A percentile compares a stretch with the other conserved stretches of the same genome.
phyloP scores from a whole-genome alignment of 2,797 vertebrate genomes.

The Numenius phaeopus region DNA sequence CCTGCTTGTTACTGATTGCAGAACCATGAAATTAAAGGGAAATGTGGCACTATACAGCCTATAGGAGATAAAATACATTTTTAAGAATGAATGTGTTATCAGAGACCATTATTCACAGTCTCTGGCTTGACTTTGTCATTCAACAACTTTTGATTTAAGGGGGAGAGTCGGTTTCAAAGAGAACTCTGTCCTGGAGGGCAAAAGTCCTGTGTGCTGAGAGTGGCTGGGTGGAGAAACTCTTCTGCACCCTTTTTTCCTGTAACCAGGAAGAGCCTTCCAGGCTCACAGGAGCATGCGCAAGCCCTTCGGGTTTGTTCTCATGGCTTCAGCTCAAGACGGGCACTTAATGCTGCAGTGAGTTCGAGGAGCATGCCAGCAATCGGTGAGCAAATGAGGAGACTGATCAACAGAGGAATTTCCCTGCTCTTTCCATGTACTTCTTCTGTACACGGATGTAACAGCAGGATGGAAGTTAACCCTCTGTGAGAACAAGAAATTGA shows the following conservation, averaged over 20 bases:
- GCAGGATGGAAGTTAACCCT: background rate
- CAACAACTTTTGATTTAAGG: background rate
- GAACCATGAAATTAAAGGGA: background rate
- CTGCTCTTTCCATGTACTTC: background rate
- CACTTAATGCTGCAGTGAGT: fast-evolving
- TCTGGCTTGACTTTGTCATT: background rate
- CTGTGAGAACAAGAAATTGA: background rate
- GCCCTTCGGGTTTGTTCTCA: background rate
- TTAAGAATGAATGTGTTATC: background rate
- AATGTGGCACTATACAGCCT: background rate
- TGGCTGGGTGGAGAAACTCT: background rate
- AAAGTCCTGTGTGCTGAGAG: background rate
- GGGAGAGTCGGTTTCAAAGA: background rate
- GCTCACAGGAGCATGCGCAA: background rate
- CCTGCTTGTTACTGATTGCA: background rate
- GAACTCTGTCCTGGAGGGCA: background rate
- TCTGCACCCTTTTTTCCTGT: background rate
- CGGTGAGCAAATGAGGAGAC: no score
- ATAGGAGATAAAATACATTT: background rate
- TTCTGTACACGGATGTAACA: background rate
- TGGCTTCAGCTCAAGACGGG: background rate
- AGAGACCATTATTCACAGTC: background rate
- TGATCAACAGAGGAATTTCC: background rate
- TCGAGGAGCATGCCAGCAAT: background rate
- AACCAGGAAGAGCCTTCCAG: background rate